Percentiles rank a stretch among this genome's conserved stretches.
Evolutionary conservation across 2,888 invertebrate genomes (phyloP).

Genomic region (Crematogaster levior): DNA sequence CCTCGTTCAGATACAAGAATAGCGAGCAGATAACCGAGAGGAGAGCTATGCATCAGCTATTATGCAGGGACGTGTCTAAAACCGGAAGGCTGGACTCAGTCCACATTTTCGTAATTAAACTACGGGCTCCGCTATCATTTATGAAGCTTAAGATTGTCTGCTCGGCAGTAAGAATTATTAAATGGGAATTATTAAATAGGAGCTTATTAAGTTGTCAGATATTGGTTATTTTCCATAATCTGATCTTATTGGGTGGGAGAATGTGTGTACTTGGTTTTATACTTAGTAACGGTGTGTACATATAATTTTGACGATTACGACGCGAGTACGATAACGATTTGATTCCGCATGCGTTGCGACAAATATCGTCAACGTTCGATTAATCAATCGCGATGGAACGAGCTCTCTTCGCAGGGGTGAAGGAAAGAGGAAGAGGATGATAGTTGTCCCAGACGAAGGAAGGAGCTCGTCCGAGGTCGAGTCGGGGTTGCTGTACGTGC

Average conservation of each 20-base stretch:
- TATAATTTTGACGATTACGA: not conserved
- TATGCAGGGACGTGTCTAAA: not conserved
- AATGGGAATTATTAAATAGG: too few relatives aligned
- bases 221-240: not conserved
- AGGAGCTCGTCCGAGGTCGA: slow-evolving; percentile 66
- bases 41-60: not conserved
- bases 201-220: not conserved
- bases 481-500: slow-evolving; percentile 78
- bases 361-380: slow-evolving; percentile 62
- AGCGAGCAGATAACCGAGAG: not conserved
- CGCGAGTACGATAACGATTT: slow-evolving; percentile 20
- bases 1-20: not conserved
- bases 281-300: not conserved
- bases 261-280: not conserved
- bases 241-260: not conserved
- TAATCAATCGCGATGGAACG: slow-evolving; percentile 65
- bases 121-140: not conserved
- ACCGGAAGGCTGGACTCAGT: not conserved
- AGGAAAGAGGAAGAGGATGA: slow-evolving; percentile 5
- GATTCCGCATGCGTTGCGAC: slow-evolving; percentile 17
- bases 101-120: not conserved
- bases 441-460: slow-evolving; percentile 69
- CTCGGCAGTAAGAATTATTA: not conserved
- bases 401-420: not conserved
- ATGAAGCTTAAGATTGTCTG: not conserved